phyloP scores from a whole-genome alignment of 2,888 invertebrate species.

The Acanthococcus lagerstroemiae region DNA sequence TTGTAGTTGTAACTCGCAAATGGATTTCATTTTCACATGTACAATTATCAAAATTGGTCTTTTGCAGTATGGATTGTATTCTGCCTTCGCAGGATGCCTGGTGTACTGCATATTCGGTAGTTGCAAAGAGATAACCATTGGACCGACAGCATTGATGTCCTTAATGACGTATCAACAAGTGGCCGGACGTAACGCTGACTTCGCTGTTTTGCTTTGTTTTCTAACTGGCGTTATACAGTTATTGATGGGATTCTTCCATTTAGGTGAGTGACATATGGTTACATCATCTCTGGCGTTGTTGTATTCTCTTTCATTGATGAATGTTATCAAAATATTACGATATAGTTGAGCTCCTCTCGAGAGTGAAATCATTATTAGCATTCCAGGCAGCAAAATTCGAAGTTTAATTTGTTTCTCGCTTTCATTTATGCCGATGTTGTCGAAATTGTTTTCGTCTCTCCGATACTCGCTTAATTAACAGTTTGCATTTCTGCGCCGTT shows the following conservation, averaged over 20 bases:
- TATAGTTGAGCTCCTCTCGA: neutral
- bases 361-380: neutral
- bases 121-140: slow-evolving; percentile 74
- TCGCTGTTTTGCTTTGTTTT: slow-evolving; percentile 73
- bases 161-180: slow-evolving; percentile 78
- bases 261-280: slow-evolving; percentile 67
- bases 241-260: slow-evolving; percentile 67
- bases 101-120: slow-evolving; percentile 84
- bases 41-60: too few relatives aligned
- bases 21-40: too few relatives aligned
- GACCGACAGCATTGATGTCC: slow-evolving; percentile 89
- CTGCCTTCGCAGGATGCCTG: slow-evolving; percentile 87
- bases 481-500: too few relatives aligned
- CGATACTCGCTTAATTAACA: too few relatives aligned
- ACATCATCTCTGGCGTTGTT: neutral
- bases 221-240: slow-evolving; percentile 70
- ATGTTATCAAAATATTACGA: too few relatives aligned
- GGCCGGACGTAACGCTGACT: slow-evolving; percentile 56
- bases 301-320: neutral
- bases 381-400: too few relatives aligned
- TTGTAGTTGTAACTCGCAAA: neutral
- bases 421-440: too few relatives aligned
- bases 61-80: slow-evolving; percentile 83
- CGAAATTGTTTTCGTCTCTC: too few relatives aligned
- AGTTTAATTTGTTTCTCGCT: too few relatives aligned